Conservation (phyloP, 1,140 invertebrate species). For the Whitmania pigra region DNA sequence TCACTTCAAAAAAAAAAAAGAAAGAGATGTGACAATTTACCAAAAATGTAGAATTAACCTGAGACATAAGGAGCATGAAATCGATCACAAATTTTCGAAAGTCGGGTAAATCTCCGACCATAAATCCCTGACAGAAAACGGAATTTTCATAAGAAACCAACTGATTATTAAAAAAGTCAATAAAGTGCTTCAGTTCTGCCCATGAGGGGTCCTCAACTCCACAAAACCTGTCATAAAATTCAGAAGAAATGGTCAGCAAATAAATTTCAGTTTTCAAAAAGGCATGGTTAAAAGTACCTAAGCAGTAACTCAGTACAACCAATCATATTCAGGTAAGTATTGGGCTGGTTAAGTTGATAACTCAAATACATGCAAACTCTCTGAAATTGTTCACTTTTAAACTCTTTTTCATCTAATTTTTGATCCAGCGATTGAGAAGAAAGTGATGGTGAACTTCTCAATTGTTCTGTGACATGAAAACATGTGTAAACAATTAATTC, state of each 20-base stretch:
- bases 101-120: constrained; percentile 34
- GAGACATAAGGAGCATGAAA: constrained; percentile 37
- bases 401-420: constrained; percentile 34
- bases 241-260: constrained; percentile 12
- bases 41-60: constrained; percentile 27
- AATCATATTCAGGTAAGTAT: neutral
- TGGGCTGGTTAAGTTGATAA: constrained; percentile 9
- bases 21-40: neutral
- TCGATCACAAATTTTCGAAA: constrained; percentile 35
- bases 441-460: no score
- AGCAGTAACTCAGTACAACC: constrained; percentile 25
- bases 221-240: constrained; percentile 31
- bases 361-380: constrained; percentile 16
- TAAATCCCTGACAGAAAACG: constrained; percentile 29
- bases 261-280: neutral
- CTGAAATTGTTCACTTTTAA: constrained; percentile 32
- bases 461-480: neutral
- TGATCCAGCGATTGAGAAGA: constrained; percentile 22
- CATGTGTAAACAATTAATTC: neutral
- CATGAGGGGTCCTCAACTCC: constrained; percentile 36
- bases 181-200: constrained; percentile 38
- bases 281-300: no score
- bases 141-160: constrained; percentile 35
- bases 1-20: neutral
- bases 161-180: constrained; percentile 36